Evolutionary conservation across 2,888 invertebrate genomes (phyloP).

Genomic region (Muscina levida): DNA sequence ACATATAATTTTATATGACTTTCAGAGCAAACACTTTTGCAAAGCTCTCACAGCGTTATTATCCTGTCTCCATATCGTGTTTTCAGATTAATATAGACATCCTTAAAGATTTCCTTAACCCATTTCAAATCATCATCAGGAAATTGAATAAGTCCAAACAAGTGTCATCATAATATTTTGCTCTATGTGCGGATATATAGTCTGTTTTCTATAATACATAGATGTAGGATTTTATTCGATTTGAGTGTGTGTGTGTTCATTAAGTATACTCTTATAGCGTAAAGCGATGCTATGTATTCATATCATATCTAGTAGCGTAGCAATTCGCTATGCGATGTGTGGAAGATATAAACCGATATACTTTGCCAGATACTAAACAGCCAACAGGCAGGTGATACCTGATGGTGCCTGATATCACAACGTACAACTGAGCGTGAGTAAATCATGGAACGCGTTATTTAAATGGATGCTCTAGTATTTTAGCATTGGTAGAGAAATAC

Average conservation of each 20-base stretch:
- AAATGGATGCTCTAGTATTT: too few species aligned
- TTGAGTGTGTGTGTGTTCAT: too few species aligned
- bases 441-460: too few species aligned
- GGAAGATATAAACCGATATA: not conserved
- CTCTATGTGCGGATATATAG: too few species aligned
- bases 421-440: too few species aligned
- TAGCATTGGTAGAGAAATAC: too few species aligned
- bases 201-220: too few species aligned
- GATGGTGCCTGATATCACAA: not conserved
- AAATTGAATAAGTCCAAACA: slow-evolving; percentile 35
- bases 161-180: slow-evolving; percentile 40
- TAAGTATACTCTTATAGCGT: not conserved
- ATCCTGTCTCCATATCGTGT: slow-evolving; percentile 1
- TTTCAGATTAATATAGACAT: slow-evolving; percentile 29
- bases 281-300: not conserved
- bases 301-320: not conserved
- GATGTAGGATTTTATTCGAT: too few species aligned
- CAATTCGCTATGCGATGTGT: not conserved
- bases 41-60: too few species aligned
- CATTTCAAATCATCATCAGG: slow-evolving; percentile 31
- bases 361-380: not conserved
- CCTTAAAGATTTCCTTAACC: slow-evolving; percentile 36
- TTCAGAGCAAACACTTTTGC: too few species aligned
- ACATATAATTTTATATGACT: too few species aligned
- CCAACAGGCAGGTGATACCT: slow-evolving; percentile 46